A percentile compares a stretch with the other conserved stretches of the same genome.
phyloP scores from a whole-genome alignment of 2,797 vertebrate genomes.

The Epinephelus awoara region DNA sequence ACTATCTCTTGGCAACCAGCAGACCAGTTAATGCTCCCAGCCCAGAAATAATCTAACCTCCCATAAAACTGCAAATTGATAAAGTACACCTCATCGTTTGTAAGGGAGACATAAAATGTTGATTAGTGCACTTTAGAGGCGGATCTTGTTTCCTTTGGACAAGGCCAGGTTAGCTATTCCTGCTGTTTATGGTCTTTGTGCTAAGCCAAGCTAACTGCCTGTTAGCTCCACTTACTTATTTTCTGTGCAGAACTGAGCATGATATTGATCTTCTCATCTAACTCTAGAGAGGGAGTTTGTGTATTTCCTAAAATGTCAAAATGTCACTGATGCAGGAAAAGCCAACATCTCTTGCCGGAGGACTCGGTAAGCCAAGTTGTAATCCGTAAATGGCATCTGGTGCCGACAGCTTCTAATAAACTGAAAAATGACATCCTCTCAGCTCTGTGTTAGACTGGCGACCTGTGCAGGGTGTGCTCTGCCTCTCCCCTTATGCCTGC shows the following conservation, averaged over 20 bases:
- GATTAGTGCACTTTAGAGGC: neutral
- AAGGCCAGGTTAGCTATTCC: neutral
- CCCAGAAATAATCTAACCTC: no score
- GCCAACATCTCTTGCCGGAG: neutral
- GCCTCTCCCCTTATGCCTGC: constrained; percentile 26
- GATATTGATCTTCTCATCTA: neutral
- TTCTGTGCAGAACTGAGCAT: neutral
- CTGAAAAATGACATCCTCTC: constrained; percentile 27
- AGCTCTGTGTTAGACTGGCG: neutral
- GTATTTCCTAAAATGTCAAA: neutral
- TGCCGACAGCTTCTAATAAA: constrained; percentile 33
- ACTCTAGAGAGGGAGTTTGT: neutral
- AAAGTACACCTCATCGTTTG: no score
- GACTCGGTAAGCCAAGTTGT: neutral
- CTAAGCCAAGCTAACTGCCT: neutral
- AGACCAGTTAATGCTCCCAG: no score
- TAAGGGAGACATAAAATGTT: no score
- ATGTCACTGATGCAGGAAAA: neutral
- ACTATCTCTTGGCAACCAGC: no score
- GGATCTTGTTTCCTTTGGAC: neutral
- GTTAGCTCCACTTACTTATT: neutral
- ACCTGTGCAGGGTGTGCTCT: constrained; percentile 12
- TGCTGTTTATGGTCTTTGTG: neutral
- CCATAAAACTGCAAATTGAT: no score
- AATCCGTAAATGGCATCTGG: constrained; percentile 26